Evolutionary conservation across 2,888 invertebrate species (phyloP), one percentile per base, ranked within the genome.

Genomic region (Dryobotodes eremita): DNA sequence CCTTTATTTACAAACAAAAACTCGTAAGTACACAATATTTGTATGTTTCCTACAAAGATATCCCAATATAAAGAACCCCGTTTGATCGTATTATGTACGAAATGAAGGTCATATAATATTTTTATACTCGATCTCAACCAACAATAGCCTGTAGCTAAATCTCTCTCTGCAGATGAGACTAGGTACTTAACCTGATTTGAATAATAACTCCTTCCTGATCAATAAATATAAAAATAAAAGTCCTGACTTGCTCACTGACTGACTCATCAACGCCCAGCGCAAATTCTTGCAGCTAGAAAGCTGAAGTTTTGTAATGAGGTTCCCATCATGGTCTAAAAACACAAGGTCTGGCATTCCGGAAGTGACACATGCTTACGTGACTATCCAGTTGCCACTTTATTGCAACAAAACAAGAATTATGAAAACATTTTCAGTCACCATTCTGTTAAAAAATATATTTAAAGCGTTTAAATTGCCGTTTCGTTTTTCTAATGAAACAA

Each of bases 1-100:
- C n/a, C 36, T 77, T 50, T 77, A 59, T 59, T 50, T 31, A 50
- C 50, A 26, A 42, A 77, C 36, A 77, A 36, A 76, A 26, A 42
- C 13, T 48, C 17, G 6, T 57, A 65, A 23, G 48, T 42, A 50
- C 17, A 23, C 8, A 59, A 50, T 50, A 77, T 77, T 59, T 55
- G 7, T 5, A 46, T 48, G 48, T 36, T 46, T 31, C 46, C n/a
- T 48, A 26, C 26, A 48, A 57, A 57, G 15, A 77, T 65, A 59
- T 17, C 23, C 11, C 11, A 11, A 31, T 48, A 36, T 10, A n/a
- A 20, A 68, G 50, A 73, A 17, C 42, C 31, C 26, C 4, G 17
- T 65, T 77, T 77, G 23, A 65, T 77, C 48, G 7, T 61, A 46
- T 23, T 23, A 55, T 13, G 46, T 61, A 10, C 13, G 6, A 55